Base-by-base conservation (phyloP, 2,888 invertebrate species). In the Conops quadrifasciatus region DNA sequence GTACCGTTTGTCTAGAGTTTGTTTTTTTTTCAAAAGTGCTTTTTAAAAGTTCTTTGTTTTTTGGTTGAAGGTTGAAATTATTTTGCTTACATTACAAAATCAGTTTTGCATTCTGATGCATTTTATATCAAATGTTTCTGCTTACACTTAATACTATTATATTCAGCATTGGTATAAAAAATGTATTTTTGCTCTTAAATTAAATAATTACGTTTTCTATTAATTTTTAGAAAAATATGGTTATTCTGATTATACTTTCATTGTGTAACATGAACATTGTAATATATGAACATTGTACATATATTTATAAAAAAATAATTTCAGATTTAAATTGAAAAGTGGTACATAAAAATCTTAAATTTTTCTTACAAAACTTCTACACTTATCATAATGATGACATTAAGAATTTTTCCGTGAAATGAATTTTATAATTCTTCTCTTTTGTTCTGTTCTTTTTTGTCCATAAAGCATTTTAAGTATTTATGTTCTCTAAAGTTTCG, bases 151-250 rank as follows among this genome's bases (percentile, higher is more conserved):
- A 36, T 36, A 7, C 36, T 36, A 36, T 36, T 36, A 36, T 36
- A 7, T 36, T 7, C 9, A 67, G 49, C 47, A 47, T 67, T 67
- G 45, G 67, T 67, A 67, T 67, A 59, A 67, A 67, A 67, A 66
- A 36, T 59, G 58, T 45, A 47, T n/a, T 47, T 56, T 67, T 26
- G 43, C 28, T 67, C 59, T 30, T 67, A 67, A 67, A 28, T 47
- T 16, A 15, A 43, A 67, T 58, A 24, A 7, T 36, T 36, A 36
- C 36, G 36, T 36, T 36, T 36, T 36, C 36, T 36, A 2, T 47
- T 16, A 9, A 19, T 26, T 30, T 60, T 60, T 60, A n/a, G 30
- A 30, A 60, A 30, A 56, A 56, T 56, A 1, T 60, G 15, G 4
- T 36, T 36, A 9, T 36, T 36, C 9, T 36, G n/a, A n/a, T n/a